Evolutionary conservation across 2,797 vertebrate species (phyloP).

Genomic region (Enteromius mattozi): DNA sequence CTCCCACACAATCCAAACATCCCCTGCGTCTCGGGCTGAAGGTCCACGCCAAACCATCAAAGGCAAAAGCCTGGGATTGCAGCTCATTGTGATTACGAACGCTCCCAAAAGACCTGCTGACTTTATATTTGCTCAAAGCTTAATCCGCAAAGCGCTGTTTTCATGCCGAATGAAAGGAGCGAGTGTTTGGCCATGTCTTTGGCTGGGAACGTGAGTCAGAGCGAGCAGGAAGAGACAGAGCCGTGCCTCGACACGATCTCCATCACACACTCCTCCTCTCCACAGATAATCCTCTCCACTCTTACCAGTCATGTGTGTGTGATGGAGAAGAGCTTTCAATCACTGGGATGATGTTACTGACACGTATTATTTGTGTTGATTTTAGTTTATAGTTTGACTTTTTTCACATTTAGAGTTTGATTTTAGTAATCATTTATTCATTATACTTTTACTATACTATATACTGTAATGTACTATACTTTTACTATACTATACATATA

Average conservation of each 20-base stretch:
- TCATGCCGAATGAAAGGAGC: constrained; percentile 56
- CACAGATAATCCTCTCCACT: constrained; percentile 72
- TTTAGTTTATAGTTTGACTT: not conserved
- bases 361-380: not conserved
- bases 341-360: not conserved
- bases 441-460: too few relatives aligned
- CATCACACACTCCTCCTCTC: constrained; percentile 64
- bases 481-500: not conserved
- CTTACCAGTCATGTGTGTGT: constrained; percentile 23
- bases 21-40: constrained; percentile 53
- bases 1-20: constrained; percentile 61
- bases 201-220: constrained; percentile 59
- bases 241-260: constrained; percentile 67
- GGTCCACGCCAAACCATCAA: constrained; percentile 53
- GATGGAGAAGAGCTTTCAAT: constrained; percentile 34
- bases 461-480: too few relatives aligned
- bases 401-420: too few relatives aligned
- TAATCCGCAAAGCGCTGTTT: constrained; percentile 52
- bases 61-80: constrained; percentile 46
- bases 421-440: not conserved
- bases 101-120: constrained; percentile 27
- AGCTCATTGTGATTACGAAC: constrained; percentile 49
- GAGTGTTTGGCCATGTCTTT: constrained; percentile 59
- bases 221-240: constrained; percentile 61
- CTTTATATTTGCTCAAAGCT: constrained; percentile 31